Percentiles rank a stretch among this genome's conserved stretches.
Conservation (phyloP, 2,888 invertebrate species). For the Cremastobaeus sp. region DNA sequence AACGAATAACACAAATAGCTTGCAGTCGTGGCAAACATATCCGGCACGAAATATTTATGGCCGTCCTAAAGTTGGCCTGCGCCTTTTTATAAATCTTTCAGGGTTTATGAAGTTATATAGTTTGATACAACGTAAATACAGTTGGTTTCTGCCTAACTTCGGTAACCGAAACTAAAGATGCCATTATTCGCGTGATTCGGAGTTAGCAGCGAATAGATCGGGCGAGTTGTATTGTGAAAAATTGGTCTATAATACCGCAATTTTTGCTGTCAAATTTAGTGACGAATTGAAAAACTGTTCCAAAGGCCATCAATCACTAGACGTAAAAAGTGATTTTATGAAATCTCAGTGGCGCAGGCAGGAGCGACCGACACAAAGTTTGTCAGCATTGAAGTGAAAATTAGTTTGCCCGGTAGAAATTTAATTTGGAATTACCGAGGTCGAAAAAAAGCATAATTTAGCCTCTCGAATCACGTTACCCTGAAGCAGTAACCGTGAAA, state of each 20-base stretch:
- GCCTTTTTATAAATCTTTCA: conserved; percentile 4
- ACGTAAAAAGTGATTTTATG: too few relatives aligned
- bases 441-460: not conserved
- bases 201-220: too few relatives aligned
- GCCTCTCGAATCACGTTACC: conserved; percentile 4
- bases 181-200: too few relatives aligned
- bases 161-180: too few relatives aligned
- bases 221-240: too few relatives aligned
- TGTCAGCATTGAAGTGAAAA: not conserved
- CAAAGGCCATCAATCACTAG: too few relatives aligned
- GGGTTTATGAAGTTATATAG: too few relatives aligned
- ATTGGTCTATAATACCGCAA: too few relatives aligned
- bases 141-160: too few relatives aligned
- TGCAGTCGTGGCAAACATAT: conserved; percentile 8
- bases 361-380: not conserved
- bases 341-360: not conserved
- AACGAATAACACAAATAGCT: conserved; percentile 18
- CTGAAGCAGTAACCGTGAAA: not conserved
- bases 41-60: conserved; percentile 5
- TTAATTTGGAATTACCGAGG: not conserved
- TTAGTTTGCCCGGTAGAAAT: not conserved
- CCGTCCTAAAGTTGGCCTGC: conserved; percentile 8
- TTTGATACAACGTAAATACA: not conserved
- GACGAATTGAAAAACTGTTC: too few relatives aligned
- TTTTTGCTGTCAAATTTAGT: too few relatives aligned